These are phyloP conservation scores for Euglossa dilemma DNA, from an alignment of 1,140 invertebrate genomes.

Conservation along the genomic window DNA sequence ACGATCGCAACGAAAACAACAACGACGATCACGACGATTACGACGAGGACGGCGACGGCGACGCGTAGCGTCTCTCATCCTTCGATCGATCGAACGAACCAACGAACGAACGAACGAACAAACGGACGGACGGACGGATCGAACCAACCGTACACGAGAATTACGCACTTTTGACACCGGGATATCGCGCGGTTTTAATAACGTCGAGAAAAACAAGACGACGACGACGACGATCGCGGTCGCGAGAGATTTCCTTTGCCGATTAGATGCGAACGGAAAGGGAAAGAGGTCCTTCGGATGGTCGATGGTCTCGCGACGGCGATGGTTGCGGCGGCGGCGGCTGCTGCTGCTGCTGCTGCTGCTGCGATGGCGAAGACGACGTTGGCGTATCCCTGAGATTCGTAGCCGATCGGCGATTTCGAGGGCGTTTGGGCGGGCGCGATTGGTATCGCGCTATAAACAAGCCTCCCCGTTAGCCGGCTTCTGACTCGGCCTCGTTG, in stretches of 20 bases:
- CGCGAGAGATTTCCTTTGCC: background rate
- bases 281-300: background rate
- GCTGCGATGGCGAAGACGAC: background rate
- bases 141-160: slow-evolving; percentile 7
- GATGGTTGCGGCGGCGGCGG: background rate
- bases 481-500: slow-evolving; percentile 68
- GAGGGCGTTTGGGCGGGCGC: slow-evolving; percentile 2
- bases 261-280: background rate
- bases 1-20: background rate
- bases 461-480: slow-evolving; percentile 76
- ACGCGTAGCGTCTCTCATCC: background rate
- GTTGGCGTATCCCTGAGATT: slow-evolving; percentile 12
- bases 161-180: slow-evolving; percentile 39
- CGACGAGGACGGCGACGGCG: background rate
- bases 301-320: background rate
- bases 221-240: slow-evolving; percentile 8
- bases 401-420: slow-evolving; percentile 22
- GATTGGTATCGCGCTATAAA: slow-evolving; percentile 22
- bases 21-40: background rate
- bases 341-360: background rate
- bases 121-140: slow-evolving; percentile 41
- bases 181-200: slow-evolving; percentile 3
- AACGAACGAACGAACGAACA: slow-evolving; percentile 28
- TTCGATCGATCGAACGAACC: too few relatives aligned
- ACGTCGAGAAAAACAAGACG: background rate